Evolutionary conservation across 2,113 vertebrate species (phyloP), one percentile per base, ranked within the genome.

Genomic region (Himantopus leucocephalus): DNA sequence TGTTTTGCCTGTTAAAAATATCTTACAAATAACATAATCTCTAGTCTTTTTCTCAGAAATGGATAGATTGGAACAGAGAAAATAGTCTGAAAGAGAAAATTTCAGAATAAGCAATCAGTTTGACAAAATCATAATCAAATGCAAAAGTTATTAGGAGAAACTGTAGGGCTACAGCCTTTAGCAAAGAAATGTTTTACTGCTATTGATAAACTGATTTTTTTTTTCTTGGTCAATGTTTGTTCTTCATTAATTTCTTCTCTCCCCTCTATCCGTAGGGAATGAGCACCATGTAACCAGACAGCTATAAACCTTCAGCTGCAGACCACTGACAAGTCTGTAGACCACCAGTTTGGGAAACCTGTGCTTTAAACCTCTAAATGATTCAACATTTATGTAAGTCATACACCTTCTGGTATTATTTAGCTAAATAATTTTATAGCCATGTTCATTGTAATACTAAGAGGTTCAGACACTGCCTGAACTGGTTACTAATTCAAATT

Each of bases 301-400:
- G 20, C 63, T 81, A 34, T 83, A 96, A 78, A 72, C 12, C 20
- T 84, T 71, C 86, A 78, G 15, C 53, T 83, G 48, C 41, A 77
- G 76, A 71, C 37, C 32, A 21, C 63, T 71, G 83, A 29, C 60
- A 50, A 81, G 10, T 53, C 68, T 60, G 4, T 8, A 75, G 52
- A 48, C 24, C 27, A 58, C 12, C 62, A 66, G 12, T 55, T 48
- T 92, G 56, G 66, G 53, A 91, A 87, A 82, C 35, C 8, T 76
- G 58, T 64, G 30, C 79, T 84, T 88, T 77, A 91, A 73, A 47
- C 43, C 10, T 53, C 52, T 85, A 91, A 87, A 94, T 91, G 80
- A 72, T 47, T 94, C 86, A 85, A 45, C 86, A 17, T 62, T 75
- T 75, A 32, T 87, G 80, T 95, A 94, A 96, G 94, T 96, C 83